Base-by-base conservation (phyloP, 2,797 vertebrate species). In the Anguilla megastoma region DNA sequence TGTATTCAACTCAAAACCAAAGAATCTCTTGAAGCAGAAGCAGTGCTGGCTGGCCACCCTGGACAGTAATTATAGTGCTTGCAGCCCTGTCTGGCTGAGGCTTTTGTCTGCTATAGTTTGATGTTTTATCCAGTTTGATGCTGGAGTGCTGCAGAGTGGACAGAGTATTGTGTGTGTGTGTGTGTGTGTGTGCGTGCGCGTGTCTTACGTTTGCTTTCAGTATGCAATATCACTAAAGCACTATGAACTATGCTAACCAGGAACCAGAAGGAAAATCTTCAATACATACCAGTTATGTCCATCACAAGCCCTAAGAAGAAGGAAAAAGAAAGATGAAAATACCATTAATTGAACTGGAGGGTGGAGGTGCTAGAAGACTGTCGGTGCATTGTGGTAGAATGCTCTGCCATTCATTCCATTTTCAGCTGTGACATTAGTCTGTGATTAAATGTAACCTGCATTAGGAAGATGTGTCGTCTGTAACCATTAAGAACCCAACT, bases 1-100 rank as follows among this genome's bases (percentile, higher is more conserved):
- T 16, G 14, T 58, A 58, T 58, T 58, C 56, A 58, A 18, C 56
- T 14, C 54, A 56, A 16, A 16, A 56, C 54, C 12, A 56, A 56
- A 56, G 54, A 56, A 66, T n/a, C n/a, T 66, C 24, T 66, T 66
- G 63, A 24, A 21, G 16, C 58, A 63, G 12, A 63, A 63, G 58
- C 58, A 63, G 58, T 63, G 16, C 58, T 63, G 54, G 54, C 54
- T 56, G 7, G 63, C 21, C 5, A 69, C 63, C 63, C 63, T 69
- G 63, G 63, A n/a, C n/a, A 69, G 63, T 69, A 69, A 69, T 69
- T 69, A 69, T 69, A 69, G 63, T 69, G 63, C 63, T 69, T 27
- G 24, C n/a, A 69, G 9, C 63, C 24, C 24, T n/a, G 63, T n/a
- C 4, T 69, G 56, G 3, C 56, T 58, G 63, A 69, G 63, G 9